A percentile compares a stretch with the other conserved stretches of the same genome.
phyloP scores from a whole-genome alignment of 2,113 vertebrate species.

The Lophotis ruficrista region DNA sequence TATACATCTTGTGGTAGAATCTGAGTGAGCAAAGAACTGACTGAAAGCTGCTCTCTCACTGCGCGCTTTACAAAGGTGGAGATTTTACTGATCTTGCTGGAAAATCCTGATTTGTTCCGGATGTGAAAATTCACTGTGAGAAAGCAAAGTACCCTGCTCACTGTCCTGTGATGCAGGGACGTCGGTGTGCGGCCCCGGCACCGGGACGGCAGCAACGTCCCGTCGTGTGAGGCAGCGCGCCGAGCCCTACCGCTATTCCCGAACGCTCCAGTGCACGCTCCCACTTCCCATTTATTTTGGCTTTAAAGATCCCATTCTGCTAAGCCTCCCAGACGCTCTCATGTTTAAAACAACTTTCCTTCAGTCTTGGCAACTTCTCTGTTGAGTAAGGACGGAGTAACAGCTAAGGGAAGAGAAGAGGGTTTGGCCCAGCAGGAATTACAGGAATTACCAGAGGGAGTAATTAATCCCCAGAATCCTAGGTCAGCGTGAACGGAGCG shows the following conservation, averaged over 20 bases:
- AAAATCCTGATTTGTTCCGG: neutral
- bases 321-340: neutral
- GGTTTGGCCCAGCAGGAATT: neutral
- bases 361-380: neutral
- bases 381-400: neutral
- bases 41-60: neutral
- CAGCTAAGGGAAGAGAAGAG: neutral
- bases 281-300: neutral
- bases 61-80: neutral
- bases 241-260: neutral
- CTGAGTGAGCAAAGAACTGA: neutral
- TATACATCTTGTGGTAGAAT: neutral
- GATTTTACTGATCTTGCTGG: neutral
- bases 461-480: neutral
- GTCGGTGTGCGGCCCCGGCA: neutral
- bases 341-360: neutral
- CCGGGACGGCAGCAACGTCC: neutral
- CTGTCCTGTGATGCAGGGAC: neutral
- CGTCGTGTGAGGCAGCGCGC: neutral
- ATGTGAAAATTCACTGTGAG: neutral
- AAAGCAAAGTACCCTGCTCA: neutral
- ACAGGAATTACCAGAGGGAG: neutral
- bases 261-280: accelerated
- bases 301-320: neutral
- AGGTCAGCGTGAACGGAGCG: neutral